These are phyloP conservation scores for Drosophila athabasca DNA, from an alignment of 1,140 invertebrate species.

Conservation along the genomic window DNA sequence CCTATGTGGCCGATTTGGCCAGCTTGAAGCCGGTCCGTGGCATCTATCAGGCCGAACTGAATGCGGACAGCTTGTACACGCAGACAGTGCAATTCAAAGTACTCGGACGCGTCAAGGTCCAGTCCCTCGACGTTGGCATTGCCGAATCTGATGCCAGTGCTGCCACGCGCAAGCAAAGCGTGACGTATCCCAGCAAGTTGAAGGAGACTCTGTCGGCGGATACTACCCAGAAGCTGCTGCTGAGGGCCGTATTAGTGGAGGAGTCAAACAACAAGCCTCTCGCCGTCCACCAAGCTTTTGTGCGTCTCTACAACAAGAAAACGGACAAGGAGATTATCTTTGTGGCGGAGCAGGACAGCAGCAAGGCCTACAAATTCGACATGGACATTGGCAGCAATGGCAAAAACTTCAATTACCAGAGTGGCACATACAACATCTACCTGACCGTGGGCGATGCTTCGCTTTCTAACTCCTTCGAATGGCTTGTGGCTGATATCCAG, in stretches of 20 bases:
- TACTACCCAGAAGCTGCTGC: constrained; percentile 93
- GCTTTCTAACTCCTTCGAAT: constrained; percentile 94
- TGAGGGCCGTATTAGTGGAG: constrained; percentile 93
- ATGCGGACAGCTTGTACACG: constrained; percentile 87
- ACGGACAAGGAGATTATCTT: constrained; percentile 94
- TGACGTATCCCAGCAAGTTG: constrained; percentile 90
- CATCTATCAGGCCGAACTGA: constrained; percentile 92
- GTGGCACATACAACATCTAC: constrained; percentile 92
- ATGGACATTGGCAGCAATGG: constrained; percentile 91
- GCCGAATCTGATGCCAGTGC: constrained; percentile 94
- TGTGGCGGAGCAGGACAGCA: constrained; percentile 94
- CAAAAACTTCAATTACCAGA: constrained; percentile 91
- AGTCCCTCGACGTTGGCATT: constrained; percentile 93
- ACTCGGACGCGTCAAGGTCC: constrained; percentile 89
- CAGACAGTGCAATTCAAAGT: constrained; percentile 89
- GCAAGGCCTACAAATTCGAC: constrained; percentile 95
- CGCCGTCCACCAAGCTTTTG: constrained; percentile 96
- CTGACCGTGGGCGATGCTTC: constrained; percentile 96
- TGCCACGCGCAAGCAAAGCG: constrained; percentile 90
- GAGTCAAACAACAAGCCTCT: constrained; percentile 87
- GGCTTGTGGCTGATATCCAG: constrained; percentile 91
- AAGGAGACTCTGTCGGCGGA: constrained; percentile 90
- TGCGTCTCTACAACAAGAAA: constrained; percentile 89
- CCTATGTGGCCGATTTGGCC: constrained; percentile 92
- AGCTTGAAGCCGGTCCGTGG: constrained; percentile 91